These are phyloP conservation scores for Haliclystus octoradiatus DNA, from an alignment of 30 jellyfish, hydroid and myxozoan genomes.

Conservation along the genomic window DNA sequence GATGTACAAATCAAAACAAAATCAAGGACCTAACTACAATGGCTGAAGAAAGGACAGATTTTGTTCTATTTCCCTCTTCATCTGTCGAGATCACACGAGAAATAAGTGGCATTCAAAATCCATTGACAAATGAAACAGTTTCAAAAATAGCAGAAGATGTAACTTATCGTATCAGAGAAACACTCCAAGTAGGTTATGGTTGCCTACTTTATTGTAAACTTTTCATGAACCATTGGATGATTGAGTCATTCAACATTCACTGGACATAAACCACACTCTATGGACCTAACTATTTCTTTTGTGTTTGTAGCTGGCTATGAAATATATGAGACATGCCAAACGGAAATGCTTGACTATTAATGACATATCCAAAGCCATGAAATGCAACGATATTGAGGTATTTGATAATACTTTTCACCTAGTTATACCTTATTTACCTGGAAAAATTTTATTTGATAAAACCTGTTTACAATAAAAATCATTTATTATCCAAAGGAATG, in stretches of 20 bases:
- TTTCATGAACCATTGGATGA: neutral
- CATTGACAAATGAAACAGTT: slow-evolving; percentile 37
- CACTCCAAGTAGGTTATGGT: slow-evolving; percentile 44
- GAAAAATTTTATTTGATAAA: too few relatives aligned
- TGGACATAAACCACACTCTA: neutral
- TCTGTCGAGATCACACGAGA: slow-evolving; percentile 71
- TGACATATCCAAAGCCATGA: slow-evolving; percentile 53
- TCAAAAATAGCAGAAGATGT: slow-evolving; percentile 72
- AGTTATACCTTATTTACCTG: too few relatives aligned
- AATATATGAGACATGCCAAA: slow-evolving; percentile 66
- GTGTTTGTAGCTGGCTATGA: slow-evolving; percentile 56
- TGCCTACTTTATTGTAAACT: neutral
- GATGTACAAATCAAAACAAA: too few relatives aligned
- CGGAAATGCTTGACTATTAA: slow-evolving; percentile 64
- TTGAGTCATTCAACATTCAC: neutral
- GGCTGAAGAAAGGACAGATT: too few relatives aligned
- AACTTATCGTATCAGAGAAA: slow-evolving; percentile 71
- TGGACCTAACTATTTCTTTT: too few relatives aligned
- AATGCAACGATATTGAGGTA: slow-evolving; percentile 75
- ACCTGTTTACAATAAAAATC: too few relatives aligned
- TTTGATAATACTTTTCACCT: too few relatives aligned
- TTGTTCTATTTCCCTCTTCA: too few relatives aligned
- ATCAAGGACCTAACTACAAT: too few relatives aligned
- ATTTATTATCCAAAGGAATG: too few relatives aligned
- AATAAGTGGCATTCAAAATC: slow-evolving; percentile 67